Evolutionary conservation across 2,797 vertebrate genomes (phyloP).

Genomic region (Anguilla megastoma): DNA sequence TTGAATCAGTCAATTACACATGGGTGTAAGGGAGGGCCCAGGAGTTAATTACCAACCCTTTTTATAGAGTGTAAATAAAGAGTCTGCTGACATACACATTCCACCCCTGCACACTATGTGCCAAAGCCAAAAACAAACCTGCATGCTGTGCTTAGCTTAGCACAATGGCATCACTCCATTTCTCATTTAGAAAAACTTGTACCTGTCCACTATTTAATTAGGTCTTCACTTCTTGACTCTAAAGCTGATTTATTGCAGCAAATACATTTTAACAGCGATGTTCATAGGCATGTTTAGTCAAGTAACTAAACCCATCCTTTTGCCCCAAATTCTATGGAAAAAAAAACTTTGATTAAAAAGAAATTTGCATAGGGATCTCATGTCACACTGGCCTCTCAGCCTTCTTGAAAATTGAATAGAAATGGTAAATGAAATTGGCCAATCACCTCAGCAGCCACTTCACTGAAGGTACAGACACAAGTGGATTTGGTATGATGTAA

Average conservation of each 20-base stretch:
- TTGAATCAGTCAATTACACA: slow-evolving; percentile 89
- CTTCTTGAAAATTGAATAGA: too few species aligned
- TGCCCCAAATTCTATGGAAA: too few species aligned
- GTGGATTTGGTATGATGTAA: background rate
- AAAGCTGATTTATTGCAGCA: background rate
- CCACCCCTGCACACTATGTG: slow-evolving; percentile 87
- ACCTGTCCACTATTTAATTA: background rate
- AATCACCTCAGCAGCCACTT: too few species aligned
- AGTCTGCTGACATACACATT: slow-evolving; percentile 99
- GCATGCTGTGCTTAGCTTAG: background rate
- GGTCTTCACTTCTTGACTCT: background rate
- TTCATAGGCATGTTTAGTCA: background rate
- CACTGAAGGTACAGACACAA: slow-evolving; percentile 31
- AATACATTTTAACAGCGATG: background rate
- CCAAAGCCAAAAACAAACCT: slow-evolving; percentile 70
- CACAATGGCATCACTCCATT: background rate
- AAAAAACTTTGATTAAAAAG: too few species aligned
- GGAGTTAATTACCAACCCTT: slow-evolving; percentile 99
- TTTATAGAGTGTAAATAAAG: slow-evolving; percentile 98
- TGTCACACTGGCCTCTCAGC: too few species aligned
- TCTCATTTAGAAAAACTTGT: slow-evolving; percentile 23
- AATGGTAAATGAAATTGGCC: too few species aligned
- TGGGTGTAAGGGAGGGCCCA: slow-evolving; percentile 86
- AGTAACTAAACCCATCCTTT: background rate
- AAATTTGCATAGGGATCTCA: too few species aligned